Evolutionary conservation across 2,888 invertebrate genomes (phyloP).

Genomic region (Apotomis capreana): DNA sequence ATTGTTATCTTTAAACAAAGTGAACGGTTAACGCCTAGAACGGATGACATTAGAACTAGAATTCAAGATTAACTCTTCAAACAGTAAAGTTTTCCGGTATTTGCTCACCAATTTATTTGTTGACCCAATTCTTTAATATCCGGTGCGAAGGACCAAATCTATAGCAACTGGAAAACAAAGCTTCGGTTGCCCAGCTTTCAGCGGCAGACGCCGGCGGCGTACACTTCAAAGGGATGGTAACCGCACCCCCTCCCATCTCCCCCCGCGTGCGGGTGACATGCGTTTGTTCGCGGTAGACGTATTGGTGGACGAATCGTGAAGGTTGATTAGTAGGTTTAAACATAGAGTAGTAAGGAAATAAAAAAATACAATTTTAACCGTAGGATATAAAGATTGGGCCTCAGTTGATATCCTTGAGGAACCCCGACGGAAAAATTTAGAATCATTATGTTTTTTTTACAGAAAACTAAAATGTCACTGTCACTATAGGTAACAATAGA

Average conservation of each 20-base stretch:
- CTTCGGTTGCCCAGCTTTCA: conserved; percentile 24
- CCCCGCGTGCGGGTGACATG: conserved; percentile 22
- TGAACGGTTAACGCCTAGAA: too few relatives aligned
- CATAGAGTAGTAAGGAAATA: not conserved
- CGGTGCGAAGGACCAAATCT: conserved; percentile 39
- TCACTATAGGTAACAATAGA: too few relatives aligned
- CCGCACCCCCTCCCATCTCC: conserved; percentile 1
- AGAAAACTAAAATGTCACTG: too few relatives aligned
- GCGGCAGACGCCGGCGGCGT: conserved; percentile 26
- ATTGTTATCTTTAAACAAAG: too few relatives aligned
- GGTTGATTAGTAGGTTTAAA: not conserved
- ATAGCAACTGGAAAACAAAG: conserved; percentile 33
- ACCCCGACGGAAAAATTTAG: too few relatives aligned
- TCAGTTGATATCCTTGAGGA: too few relatives aligned
- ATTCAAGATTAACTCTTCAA: not conserved
- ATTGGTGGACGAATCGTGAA: conserved; percentile 1
- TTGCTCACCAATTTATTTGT: conserved; percentile 2
- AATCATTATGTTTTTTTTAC: too few relatives aligned
- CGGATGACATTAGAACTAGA: too few relatives aligned
- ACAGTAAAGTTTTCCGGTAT: not conserved
- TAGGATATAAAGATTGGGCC: not conserved
- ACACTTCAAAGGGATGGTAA: conserved; percentile 34
- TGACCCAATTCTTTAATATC: conserved; percentile 31
- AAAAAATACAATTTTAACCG: not conserved
- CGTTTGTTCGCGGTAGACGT: not conserved